Base-by-base conservation (phyloP, 2,113 vertebrate genomes). In the Cottus gobio region DNA sequence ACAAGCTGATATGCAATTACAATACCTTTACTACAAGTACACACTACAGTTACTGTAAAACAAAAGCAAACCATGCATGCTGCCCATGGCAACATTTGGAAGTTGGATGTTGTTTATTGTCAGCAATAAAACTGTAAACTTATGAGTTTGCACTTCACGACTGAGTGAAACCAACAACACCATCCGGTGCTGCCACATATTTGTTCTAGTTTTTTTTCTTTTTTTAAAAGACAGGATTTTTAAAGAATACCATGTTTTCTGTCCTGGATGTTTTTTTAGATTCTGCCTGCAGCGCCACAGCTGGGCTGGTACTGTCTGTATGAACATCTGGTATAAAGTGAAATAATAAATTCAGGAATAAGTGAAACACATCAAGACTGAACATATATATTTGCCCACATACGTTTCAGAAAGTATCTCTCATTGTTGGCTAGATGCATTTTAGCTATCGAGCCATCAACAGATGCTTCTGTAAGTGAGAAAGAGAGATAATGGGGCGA, bases 401-500 rank as follows among this genome's bases (percentile, higher is more conserved):
- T 75, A 71, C 57, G 24, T 73, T 71, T 69, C 16, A 72, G 67
- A 54, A 36, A 30, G 30, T 28, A n/a, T 75, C 34, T 79, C 28
- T 75, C 24, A 37, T 36, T 37, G 24, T 75, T 65, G 56, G 34
- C 42, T 67, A 31, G 50, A 70, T 73, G 61, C 48, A 75, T 69
- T 79, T 30, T 79, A 73, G 46, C 20, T 76, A 63, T 80, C 71
- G 60, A 70, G 0, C n/a, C n/a, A n/a, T n/a, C n/a, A n/a, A n/a
- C 39, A 3, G 37, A 58, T 61, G 37, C 18, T 1, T 34, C 28
- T 70, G 54, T 63, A 46, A 75, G 70, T 22, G 37, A 74, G 54
- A 77, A 56, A 4, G 24, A 13, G 13, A 56, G 42, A 44, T 36
- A n/a, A n/a, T n/a, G n/a, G n/a, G n/a, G n/a, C n/a, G n/a, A n/a